phyloP scores from a whole-genome alignment of 2,113 vertebrate genomes.

The Spheniscus mendiculus region DNA sequence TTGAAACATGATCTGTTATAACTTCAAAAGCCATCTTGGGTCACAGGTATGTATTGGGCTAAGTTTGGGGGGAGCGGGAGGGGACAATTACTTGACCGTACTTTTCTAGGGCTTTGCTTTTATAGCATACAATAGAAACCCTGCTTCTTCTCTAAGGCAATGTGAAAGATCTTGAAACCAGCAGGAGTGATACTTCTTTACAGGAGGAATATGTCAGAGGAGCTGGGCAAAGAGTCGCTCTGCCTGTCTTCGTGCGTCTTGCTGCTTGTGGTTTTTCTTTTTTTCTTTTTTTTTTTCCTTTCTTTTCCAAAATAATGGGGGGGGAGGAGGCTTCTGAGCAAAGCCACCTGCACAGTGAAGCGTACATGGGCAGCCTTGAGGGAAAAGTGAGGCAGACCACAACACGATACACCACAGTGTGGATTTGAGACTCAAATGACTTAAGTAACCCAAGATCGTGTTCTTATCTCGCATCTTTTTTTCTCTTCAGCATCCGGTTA shows the following conservation, averaged over 20 bases:
- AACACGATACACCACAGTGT: rapidly evolving
- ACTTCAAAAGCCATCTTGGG: neutral
- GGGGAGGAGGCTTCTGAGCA: neutral
- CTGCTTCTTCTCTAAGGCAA: neutral
- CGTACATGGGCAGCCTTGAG: neutral
- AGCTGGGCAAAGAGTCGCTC: neutral
- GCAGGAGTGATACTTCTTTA: neutral
- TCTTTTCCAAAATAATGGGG: neutral
- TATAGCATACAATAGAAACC: neutral
- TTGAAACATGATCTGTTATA: neutral
- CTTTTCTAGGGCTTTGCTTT: neutral
- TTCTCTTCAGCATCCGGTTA: neutral
- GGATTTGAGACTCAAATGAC: neutral
- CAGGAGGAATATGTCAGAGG: neutral
- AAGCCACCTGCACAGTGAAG: neutral
- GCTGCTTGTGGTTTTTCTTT: neutral
- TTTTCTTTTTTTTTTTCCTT: neutral
- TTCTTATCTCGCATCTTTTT: neutral
- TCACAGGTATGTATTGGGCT: neutral
- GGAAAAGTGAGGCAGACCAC: neutral
- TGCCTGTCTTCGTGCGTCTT: rapidly evolving
- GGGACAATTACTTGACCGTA: neutral
- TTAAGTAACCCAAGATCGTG: neutral
- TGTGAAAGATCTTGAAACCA: neutral
- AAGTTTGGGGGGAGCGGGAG: neutral